Evolutionary conservation across 2,888 invertebrate species (phyloP), one percentile per base, ranked within the genome.

Genomic region (Ormyrus rosae): DNA sequence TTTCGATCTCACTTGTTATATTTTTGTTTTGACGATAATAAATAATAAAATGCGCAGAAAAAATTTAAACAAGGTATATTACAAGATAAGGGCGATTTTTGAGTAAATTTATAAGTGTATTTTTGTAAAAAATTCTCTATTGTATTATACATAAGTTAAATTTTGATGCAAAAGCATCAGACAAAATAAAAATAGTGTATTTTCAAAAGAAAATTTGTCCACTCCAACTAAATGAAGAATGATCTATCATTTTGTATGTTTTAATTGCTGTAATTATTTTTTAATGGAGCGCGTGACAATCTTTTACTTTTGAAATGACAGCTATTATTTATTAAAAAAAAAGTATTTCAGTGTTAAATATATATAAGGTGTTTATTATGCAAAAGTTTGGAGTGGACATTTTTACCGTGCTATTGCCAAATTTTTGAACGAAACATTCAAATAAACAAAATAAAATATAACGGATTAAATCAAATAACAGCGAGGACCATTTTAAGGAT

Each of bases 41-140:
- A 55, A 48, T 56, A 13, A 10, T 46, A 45, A 78, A 71, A 8
- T 71, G 11, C n/a, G 11, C 3, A 45, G 64, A 48, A 13, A 9
- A 70, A 48, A 73, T 56, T 9, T 11, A 69, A 78, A 60, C 46
- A 51, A 65, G 55, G 11, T 71, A 68, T 61, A 71, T 78, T 73
- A 65, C 34, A 34, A 34, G n/a, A 74, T 74, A 80, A 80, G 56
- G 5, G 64, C 8, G 71, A 63, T 46, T 79, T 69, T 73, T 70
- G n/a, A 64, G 64, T 75, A 74, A 80, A 64, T 74, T 80, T 74
- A 53, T 80, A 74, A 70, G 63, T 51, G 64, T 80, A 80, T 76
- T 80, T 80, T 80, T 80, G 46, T 80, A 80, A 81, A 80, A 73
- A 60, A 58, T 51, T n/a, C 50, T 73, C 51, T 75, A 74, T 60